Conservation (phyloP, 2,113 vertebrate species). For the Ascaphus truei region DNA sequence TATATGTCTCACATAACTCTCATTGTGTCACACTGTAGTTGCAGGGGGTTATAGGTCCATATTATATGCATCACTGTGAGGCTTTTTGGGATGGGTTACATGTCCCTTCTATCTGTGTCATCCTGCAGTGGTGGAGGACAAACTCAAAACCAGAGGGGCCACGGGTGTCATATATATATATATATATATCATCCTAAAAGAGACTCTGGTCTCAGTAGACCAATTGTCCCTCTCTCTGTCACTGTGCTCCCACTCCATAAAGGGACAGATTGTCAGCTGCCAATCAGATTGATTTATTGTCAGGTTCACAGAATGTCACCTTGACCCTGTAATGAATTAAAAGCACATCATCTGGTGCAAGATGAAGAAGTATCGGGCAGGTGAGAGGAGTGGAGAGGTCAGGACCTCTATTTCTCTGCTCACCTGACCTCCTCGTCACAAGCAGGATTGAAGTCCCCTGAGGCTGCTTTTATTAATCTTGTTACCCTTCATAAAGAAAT, state of each 20-base stretch:
- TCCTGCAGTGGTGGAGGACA: too few relatives aligned
- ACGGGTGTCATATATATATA: not conserved
- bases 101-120: too few relatives aligned
- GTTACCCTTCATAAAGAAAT: not conserved
- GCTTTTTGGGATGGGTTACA: too few relatives aligned
- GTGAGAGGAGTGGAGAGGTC: not conserved
- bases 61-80: too few relatives aligned
- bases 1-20: too few relatives aligned
- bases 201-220: too few relatives aligned
- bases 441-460: not conserved
- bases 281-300: slow-evolving; percentile 20
- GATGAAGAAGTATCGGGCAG: not conserved
- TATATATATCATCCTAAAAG: too few relatives aligned
- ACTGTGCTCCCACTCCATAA: not conserved
- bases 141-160: too few relatives aligned
- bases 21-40: too few relatives aligned
- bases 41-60: too few relatives aligned
- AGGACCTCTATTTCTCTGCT: slow-evolving; percentile 11
- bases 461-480: not conserved
- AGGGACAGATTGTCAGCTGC: not conserved
- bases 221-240: too few relatives aligned
- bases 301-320: not conserved
- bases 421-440: not conserved
- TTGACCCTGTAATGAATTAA: slow-evolving; percentile 2
- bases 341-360: not conserved